Conservation (phyloP, 2,113 vertebrate genomes). For the Corythoichthys intestinalis region DNA sequence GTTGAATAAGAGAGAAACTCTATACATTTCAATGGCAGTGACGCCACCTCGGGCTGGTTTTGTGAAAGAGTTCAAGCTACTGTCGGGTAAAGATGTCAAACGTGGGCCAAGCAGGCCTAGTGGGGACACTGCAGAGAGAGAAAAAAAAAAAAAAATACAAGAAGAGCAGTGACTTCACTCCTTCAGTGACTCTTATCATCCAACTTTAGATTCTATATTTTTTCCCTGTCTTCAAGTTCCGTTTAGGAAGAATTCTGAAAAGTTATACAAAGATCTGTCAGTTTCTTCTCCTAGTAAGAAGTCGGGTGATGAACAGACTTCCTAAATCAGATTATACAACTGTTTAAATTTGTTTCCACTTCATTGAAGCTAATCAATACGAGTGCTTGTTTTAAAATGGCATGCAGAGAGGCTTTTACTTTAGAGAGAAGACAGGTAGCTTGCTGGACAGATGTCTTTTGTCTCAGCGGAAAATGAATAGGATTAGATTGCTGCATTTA, state of each 20-base stretch:
- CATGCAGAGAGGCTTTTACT: constrained; percentile 1
- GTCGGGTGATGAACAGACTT: background rate
- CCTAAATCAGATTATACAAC: background rate
- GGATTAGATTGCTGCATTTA: constrained; percentile 11
- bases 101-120: background rate
- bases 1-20: constrained; percentile 7
- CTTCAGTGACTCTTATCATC: background rate
- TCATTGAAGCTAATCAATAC: constrained; percentile 1
- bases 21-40: background rate
- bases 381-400: background rate
- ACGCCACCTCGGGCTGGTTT: background rate
- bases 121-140: constrained; percentile 2
- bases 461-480: constrained; percentile 10
- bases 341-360: background rate
- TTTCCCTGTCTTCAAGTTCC: background rate
- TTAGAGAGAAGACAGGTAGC: constrained; percentile 5
- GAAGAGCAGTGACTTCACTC: background rate
- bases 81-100: background rate
- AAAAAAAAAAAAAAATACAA: constrained; percentile 6
- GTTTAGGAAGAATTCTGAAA: background rate
- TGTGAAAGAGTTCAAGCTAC: constrained; percentile 2
- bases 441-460: constrained; percentile 14
- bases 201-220: background rate
- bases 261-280: background rate
- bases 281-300: background rate